phyloP scores from a whole-genome alignment of 1,140 invertebrate genomes.

The Drosophila obscura region DNA sequence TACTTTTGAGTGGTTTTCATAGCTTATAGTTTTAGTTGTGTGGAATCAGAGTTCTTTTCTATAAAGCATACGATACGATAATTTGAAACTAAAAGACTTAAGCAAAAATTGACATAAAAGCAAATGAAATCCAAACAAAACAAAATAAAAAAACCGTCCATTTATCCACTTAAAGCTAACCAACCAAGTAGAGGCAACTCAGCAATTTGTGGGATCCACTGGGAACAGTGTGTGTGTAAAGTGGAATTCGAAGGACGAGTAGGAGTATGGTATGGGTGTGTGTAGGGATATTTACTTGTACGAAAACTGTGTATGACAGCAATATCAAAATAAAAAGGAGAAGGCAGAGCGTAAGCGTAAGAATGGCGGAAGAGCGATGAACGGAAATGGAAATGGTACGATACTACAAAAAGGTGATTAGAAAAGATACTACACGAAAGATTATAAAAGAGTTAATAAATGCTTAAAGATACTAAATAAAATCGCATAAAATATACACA shows the following conservation, averaged over 20 bases:
- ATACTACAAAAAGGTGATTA: conserved; percentile 56
- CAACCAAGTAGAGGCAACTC: conserved; percentile 49
- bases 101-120: conserved; percentile 57
- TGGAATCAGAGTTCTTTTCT: conserved; percentile 34
- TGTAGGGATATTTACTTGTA: conserved; percentile 42
- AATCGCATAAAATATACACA: conserved; percentile 31
- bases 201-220: conserved; percentile 61
- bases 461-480: conserved; percentile 35
- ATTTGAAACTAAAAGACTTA: conserved; percentile 76
- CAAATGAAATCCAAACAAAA: conserved; percentile 63
- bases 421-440: conserved; percentile 50
- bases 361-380: conserved; percentile 4
- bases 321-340: conserved; percentile 55
- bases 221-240: conserved; percentile 27
- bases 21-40: conserved; percentile 25
- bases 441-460: conserved; percentile 38
- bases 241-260: conserved; percentile 3
- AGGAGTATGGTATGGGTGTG: conserved; percentile 21
- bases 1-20: conserved; percentile 42
- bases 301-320: conserved; percentile 61
- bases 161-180: conserved; percentile 70
- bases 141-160: conserved; percentile 71
- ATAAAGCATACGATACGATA: conserved; percentile 68
- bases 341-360: neutral
- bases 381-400: conserved; percentile 17